Evolutionary conservation across 2,888 invertebrate species (phyloP).

Genomic region (Venusia cambrica): DNA sequence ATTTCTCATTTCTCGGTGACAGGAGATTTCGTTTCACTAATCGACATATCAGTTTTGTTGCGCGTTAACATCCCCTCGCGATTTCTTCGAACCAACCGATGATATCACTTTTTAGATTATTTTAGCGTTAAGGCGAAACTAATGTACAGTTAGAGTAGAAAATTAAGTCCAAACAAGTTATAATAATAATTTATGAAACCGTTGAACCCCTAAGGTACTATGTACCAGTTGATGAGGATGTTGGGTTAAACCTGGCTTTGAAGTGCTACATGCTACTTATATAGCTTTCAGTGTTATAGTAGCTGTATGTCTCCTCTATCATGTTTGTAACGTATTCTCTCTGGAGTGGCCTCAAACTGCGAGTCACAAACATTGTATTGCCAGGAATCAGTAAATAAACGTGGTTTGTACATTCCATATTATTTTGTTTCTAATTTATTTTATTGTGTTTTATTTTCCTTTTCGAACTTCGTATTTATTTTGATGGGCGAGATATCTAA

Average conservation of each 20-base stretch:
- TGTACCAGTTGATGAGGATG: constrained; percentile 65
- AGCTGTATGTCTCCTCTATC: constrained; percentile 58
- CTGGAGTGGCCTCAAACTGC: constrained; percentile 52
- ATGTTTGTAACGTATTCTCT: constrained; percentile 47
- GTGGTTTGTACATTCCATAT: constrained; percentile 92
- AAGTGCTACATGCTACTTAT: constrained; percentile 54
- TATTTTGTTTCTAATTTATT: constrained; percentile 83
- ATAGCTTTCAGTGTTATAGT: constrained; percentile 73
- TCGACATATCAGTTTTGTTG: constrained; percentile 72
- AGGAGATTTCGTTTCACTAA: constrained; percentile 54
- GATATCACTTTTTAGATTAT: constrained; percentile 79
- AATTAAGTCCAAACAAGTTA: constrained; percentile 79
- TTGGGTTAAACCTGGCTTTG: constrained; percentile 69
- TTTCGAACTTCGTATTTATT: constrained; percentile 44
- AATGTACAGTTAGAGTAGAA: constrained; percentile 82
- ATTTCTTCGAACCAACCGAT: constrained; percentile 64
- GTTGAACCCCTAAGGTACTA: constrained; percentile 67
- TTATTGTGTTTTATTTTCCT: constrained; percentile 79
- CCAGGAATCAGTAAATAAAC: constrained; percentile 85
- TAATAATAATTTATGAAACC: constrained; percentile 71
- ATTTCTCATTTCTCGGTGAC: constrained; percentile 58
- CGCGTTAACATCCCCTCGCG: constrained; percentile 62
- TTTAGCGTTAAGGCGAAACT: constrained; percentile 82
- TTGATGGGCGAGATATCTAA: constrained; percentile 51
- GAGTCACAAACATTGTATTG: constrained; percentile 77